Percentiles rank a stretch among this genome's conserved stretches.
Evolutionary conservation across 2,797 vertebrate genomes (phyloP).

Genomic region (Anabacerthia variegaticeps): DNA sequence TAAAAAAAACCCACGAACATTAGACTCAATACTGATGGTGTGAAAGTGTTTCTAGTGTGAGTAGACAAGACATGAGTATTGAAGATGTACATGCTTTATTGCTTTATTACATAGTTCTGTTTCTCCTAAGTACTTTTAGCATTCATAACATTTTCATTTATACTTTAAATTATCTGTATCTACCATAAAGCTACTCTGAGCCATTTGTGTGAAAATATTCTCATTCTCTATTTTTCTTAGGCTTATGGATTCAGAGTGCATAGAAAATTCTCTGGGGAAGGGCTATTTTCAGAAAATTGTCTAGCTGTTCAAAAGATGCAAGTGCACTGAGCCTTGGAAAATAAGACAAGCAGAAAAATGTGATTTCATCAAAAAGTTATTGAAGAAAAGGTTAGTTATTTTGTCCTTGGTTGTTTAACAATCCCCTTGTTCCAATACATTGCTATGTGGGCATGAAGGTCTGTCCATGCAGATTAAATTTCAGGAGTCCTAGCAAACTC

Average conservation of each 20-base stretch:
- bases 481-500: not conserved
- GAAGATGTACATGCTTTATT: not conserved
- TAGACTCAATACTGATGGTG: not conserved
- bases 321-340: not conserved
- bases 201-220: not conserved
- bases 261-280: not conserved
- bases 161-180: not conserved
- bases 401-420: not conserved
- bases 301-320: not conserved
- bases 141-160: not conserved
- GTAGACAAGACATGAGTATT: not conserved
- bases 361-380: not conserved
- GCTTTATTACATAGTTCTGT: not conserved
- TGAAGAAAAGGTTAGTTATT: not conserved
- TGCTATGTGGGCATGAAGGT: accelerated
- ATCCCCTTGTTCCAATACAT: not conserved
- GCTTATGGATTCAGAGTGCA: not conserved
- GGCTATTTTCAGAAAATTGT: conserved; percentile 4
- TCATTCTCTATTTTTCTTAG: not conserved
- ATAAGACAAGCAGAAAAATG: not conserved
- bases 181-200: not conserved
- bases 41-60: not conserved
- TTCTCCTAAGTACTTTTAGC: not conserved
- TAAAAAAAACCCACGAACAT: not conserved
- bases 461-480: not conserved